phyloP scores from a whole-genome alignment of 2,888 invertebrate species.

The Pristionchus japonicus region DNA sequence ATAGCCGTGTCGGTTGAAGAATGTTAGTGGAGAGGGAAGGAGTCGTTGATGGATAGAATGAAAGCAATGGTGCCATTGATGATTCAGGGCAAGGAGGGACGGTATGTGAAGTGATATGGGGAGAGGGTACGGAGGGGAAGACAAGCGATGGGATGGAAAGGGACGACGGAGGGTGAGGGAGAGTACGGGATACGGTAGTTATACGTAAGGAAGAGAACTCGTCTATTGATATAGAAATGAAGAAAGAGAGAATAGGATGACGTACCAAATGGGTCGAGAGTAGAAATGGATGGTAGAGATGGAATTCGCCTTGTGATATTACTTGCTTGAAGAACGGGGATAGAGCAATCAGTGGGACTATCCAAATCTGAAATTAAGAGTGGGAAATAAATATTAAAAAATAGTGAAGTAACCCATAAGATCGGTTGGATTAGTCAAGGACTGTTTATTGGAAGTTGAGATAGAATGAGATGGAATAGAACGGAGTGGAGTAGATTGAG shows the following conservation, averaged over 20 bases:
- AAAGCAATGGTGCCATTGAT: neutral
- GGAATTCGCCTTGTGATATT: conserved; percentile 1
- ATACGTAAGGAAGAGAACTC: neutral
- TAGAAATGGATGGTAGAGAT: conserved; percentile 9
- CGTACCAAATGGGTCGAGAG: conserved; percentile 19
- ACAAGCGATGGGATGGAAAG: neutral
- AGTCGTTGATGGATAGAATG: neutral
- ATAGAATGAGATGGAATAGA: too few relatives aligned
- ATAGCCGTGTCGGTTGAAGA: too few relatives aligned
- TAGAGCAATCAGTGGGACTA: neutral
- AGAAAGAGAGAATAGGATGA: neutral
- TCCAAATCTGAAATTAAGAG: neutral
- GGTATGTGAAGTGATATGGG: neutral
- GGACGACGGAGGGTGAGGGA: neutral
- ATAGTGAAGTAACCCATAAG: neutral
- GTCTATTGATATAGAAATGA: neutral
- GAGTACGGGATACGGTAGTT: neutral
- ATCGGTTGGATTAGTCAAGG: neutral
- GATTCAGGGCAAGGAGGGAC: neutral
- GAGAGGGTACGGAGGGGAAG: neutral
- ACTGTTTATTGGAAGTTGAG: neutral
- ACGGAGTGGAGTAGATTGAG: neutral
- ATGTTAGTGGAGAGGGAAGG: neutral
- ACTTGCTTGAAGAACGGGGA: neutral
- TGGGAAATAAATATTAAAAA: neutral